These are phyloP conservation scores for Pterobdella sp. DNA, from an alignment of 2,888 invertebrate species.

Conservation along the genomic window DNA sequence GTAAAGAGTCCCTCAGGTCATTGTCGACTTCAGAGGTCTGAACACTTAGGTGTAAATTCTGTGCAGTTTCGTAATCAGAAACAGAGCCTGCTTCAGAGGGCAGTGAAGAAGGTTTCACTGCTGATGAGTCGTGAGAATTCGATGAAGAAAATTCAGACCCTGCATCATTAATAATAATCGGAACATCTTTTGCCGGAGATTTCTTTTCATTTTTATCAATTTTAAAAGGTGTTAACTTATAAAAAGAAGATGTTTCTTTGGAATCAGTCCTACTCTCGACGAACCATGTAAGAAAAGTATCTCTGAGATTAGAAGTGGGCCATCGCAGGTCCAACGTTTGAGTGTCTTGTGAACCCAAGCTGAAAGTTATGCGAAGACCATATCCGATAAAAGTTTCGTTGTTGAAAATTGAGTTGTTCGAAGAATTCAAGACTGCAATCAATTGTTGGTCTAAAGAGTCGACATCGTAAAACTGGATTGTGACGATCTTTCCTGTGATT, in stretches of 20 bases:
- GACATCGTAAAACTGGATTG: constrained; percentile 42
- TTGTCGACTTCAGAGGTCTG: background rate
- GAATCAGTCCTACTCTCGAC: background rate
- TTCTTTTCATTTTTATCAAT: background rate
- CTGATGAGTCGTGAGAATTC: too few relatives aligned
- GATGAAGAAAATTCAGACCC: too few relatives aligned
- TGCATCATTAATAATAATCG: background rate
- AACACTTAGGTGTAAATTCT: background rate
- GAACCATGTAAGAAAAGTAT: constrained; percentile 33
- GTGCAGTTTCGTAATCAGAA: background rate
- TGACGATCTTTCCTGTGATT: constrained; percentile 42
- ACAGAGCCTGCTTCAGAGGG: background rate
- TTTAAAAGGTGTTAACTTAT: background rate
- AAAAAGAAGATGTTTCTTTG: background rate
- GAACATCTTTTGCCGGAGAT: background rate
- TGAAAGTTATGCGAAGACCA: constrained; percentile 35
- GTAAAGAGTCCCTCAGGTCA: background rate
- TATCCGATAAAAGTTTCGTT: constrained; percentile 36
- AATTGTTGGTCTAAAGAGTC: constrained; percentile 30
- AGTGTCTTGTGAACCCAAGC: constrained; percentile 31
- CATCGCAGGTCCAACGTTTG: constrained; percentile 36
- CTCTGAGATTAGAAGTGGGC: constrained; percentile 35
- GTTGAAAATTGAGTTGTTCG: background rate
- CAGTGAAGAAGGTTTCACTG: too few relatives aligned
- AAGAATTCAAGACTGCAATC: background rate